These are phyloP conservation scores for Yponomeuta malinellus DNA, from an alignment of 2,888 invertebrate species.

Conservation along the genomic window DNA sequence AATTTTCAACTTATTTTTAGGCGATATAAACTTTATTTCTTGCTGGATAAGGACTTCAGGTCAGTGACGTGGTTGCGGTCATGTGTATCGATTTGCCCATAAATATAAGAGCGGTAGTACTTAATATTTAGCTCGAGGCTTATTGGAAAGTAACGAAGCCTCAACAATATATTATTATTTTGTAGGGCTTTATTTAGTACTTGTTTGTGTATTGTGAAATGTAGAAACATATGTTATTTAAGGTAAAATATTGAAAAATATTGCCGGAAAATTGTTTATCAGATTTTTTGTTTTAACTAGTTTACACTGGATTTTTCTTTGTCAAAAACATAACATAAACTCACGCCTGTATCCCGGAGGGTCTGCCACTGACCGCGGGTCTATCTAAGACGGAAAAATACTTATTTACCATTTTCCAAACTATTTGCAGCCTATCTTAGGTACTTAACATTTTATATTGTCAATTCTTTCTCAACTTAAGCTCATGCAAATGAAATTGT, in stretches of 20 bases:
- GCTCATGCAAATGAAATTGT: no score
- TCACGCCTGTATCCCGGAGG: no score
- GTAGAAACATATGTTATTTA: neutral
- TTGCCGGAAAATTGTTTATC: no score
- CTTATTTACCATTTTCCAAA: no score
- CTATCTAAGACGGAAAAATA: no score
- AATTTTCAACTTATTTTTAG: neutral
- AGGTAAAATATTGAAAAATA: neutral
- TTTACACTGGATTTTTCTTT: no score
- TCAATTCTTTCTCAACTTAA: no score
- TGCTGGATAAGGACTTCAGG: neutral
- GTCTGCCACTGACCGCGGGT: no score
- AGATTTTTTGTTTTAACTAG: no score
- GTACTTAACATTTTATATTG: no score
- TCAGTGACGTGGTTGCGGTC: neutral
- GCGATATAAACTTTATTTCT: neutral
- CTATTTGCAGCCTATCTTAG: no score
- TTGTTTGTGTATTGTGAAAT: neutral
- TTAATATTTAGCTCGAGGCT: slow-evolving; percentile 23
- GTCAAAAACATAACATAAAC: no score
- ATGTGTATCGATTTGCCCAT: slow-evolving; percentile 18
- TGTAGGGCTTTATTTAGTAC: slow-evolving; percentile 1
- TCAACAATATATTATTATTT: slow-evolving; percentile 2
- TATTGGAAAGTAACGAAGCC: slow-evolving; percentile 9
- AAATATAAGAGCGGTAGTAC: slow-evolving; percentile 24